Conservation (phyloP, 2,888 invertebrate species). For the Zaprionus obscuricornis region DNA sequence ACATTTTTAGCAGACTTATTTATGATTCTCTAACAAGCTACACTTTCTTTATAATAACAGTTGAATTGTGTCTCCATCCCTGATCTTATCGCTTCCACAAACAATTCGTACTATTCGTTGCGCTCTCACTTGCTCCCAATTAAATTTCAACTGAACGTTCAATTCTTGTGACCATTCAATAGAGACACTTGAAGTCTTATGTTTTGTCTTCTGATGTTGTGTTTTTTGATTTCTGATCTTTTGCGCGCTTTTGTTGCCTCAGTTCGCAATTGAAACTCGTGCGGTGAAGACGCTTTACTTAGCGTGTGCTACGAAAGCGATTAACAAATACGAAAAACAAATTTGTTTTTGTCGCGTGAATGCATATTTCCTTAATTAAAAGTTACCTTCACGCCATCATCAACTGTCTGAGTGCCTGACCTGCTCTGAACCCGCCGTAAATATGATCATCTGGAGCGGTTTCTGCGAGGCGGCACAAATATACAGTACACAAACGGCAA, state of each 20-base stretch:
- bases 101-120: constrained; percentile 29
- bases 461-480: constrained; percentile 83
- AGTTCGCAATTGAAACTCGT: constrained; percentile 63
- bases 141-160: constrained; percentile 38
- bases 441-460: constrained; percentile 83
- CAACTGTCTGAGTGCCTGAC: constrained; percentile 44
- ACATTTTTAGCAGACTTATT: neutral
- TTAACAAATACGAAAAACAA: constrained; percentile 2
- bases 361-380: no score
- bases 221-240: constrained; percentile 48
- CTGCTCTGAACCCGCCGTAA: constrained; percentile 38
- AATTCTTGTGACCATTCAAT: constrained; percentile 73
- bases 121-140: constrained; percentile 67
- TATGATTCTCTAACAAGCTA: neutral
- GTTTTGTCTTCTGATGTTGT: constrained; percentile 37
- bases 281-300: constrained; percentile 59
- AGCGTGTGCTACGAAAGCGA: constrained; percentile 46
- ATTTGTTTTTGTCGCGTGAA: constrained; percentile 20
- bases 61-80: constrained; percentile 4
- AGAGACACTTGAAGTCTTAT: constrained; percentile 54
- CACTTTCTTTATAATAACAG: neutral
- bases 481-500: constrained; percentile 81
- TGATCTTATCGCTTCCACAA: constrained; percentile 30
- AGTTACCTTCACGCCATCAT: no score
- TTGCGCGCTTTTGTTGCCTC: constrained; percentile 23